phyloP scores from a whole-genome alignment of 1,140 invertebrate genomes.

The Cydia amplana region DNA sequence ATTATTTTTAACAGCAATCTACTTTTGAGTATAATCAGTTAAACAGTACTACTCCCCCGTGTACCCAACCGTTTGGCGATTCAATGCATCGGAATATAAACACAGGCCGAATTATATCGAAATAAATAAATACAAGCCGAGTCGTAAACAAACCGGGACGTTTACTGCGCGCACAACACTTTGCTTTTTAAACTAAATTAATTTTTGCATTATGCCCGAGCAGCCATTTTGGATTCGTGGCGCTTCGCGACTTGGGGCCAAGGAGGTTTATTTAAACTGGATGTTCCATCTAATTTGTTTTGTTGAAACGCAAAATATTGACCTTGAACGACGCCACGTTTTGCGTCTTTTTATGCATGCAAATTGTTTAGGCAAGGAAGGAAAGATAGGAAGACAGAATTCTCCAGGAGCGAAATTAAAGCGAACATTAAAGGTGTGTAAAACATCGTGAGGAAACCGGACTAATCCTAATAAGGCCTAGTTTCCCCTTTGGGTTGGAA shows the following conservation, averaged over 20 bases:
- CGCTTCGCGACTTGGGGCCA: background rate
- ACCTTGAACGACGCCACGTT: no score
- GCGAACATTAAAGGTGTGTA: no score
- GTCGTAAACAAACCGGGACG: conserved; percentile 18
- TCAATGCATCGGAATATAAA: conserved; percentile 18
- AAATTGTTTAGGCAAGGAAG: no score
- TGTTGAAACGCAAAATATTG: no score
- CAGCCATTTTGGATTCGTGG: background rate
- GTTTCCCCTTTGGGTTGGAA: no score
- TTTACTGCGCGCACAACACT: background rate
- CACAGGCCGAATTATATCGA: conserved; percentile 23
- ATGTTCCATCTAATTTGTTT: conserved; percentile 19
- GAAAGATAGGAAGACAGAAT: no score
- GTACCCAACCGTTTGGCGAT: background rate
- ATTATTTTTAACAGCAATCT: no score
- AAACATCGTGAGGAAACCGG: no score
- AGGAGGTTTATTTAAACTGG: background rate
- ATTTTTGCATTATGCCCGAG: conserved; percentile 12
- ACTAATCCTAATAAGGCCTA: no score
- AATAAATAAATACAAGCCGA: conserved; percentile 16
- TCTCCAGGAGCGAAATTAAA: no score
- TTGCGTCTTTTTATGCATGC: no score
- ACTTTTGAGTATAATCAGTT: no score
- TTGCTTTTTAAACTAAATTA: conserved; percentile 13
- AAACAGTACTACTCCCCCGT: background rate